A percentile compares a stretch with the other conserved stretches of the same genome.
Conservation (phyloP, 2,888 invertebrate genomes). For the Dorcus hopei region DNA sequence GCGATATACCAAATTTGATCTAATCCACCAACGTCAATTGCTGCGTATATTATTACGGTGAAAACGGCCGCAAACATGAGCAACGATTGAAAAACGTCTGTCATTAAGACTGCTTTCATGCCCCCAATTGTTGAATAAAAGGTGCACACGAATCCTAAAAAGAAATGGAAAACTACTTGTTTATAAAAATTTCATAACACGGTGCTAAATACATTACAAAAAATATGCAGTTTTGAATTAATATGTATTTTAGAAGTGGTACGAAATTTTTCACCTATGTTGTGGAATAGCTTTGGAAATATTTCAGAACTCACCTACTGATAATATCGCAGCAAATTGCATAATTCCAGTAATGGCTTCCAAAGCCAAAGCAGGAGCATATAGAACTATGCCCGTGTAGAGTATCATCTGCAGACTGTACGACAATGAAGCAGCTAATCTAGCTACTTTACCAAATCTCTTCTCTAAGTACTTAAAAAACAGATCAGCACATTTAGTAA, state of each 20-base stretch:
- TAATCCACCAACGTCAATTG: slow-evolving; percentile 67
- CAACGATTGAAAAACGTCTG: slow-evolving; percentile 80
- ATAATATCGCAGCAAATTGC: slow-evolving; percentile 68
- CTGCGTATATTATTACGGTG: slow-evolving; percentile 72
- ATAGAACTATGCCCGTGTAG: slow-evolving; percentile 88
- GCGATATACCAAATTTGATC: slow-evolving; percentile 70
- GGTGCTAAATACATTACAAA: no score
- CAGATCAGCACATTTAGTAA: slow-evolving; percentile 1
- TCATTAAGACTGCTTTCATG: slow-evolving; percentile 86
- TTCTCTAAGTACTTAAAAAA: slow-evolving; percentile 76
- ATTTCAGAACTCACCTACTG: slow-evolving; percentile 55
- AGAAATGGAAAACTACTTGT: background rate
- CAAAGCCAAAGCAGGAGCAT: slow-evolving; percentile 88
- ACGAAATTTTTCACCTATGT: no score
- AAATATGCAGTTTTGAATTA: no score
- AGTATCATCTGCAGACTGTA: slow-evolving; percentile 88
- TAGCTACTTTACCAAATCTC: slow-evolving; percentile 74
- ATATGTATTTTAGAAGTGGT: no score
- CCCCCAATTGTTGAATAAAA: slow-evolving; percentile 87
- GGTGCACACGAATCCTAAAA: slow-evolving; percentile 68
- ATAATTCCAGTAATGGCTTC: slow-evolving; percentile 79
- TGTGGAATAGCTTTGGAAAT: background rate
- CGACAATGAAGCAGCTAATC: slow-evolving; percentile 76
- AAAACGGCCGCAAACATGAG: slow-evolving; percentile 84
- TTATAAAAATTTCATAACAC: no score